Base-by-base conservation (phyloP, 2,797 vertebrate genomes). In the Lindbergichthys nudifrons region DNA sequence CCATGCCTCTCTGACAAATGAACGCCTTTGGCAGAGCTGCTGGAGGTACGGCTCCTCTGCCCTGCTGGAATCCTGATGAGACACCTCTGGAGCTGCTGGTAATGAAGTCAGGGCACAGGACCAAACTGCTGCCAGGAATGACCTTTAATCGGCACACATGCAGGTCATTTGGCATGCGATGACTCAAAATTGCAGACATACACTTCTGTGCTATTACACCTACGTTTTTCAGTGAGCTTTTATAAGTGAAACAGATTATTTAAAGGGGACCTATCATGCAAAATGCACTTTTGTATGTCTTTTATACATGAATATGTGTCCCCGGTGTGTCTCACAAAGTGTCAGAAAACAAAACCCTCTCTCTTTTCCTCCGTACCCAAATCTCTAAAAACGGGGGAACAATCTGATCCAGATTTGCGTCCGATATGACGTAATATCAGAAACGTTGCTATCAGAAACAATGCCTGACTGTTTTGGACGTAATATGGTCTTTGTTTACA, bases 1-100 rank as follows among this genome's bases (percentile, higher is more conserved):
- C 87, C 73, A 81, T 88, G 88, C 91, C 83, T 90, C 91, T 87
- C 89, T 93, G 93, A 94, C 93, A 95, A 94, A 94, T 88, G 90
- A 94, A 88, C 80, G 91, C 90, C 91, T 93, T 93, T 91, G 90
- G 90, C 91, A 87, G 82, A 83, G 89, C 88, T 87, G 89, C 82
- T 81, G 83, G 89, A 87, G 90, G 90, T 92, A 84, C 59, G 19
- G 80, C 79, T 90, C 65, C 73, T 88, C 81, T 85, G 88, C 89
- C 87, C 83, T 72, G 76, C 78, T 77, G 81, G 87, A 93, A 92
- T 90, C 86, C 89, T 92, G 92, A 93, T 93, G 89, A 93, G 92
- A 85, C 84, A 71, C 8, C 76, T 75, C 65, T 60, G 66, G 81
- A 82, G 86, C 84, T 85, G 73, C 78, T 77, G 75, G 77, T 86